Evolutionary conservation across 2,797 vertebrate genomes (phyloP).

Genomic region (Ptychadena robeensis): DNA sequence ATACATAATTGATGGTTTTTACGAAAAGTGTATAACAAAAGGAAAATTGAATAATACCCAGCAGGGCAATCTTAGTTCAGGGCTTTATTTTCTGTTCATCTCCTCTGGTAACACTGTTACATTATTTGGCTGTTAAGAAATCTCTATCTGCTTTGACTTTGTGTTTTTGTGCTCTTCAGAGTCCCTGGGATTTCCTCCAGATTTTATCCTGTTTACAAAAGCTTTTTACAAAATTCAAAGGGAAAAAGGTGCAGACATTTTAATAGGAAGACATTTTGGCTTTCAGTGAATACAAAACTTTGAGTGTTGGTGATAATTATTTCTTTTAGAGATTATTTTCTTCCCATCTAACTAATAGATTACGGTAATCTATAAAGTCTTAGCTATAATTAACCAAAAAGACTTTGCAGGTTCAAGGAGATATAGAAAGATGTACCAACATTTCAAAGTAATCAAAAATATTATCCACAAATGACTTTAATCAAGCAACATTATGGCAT

Average conservation of each 20-base stretch:
- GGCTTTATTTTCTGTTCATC: not conserved
- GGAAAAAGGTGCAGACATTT: not conserved
- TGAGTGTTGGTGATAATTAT: not conserved
- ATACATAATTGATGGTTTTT: too few species aligned
- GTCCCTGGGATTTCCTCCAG: not conserved
- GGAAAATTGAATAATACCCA: not conserved
- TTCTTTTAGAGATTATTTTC: not conserved
- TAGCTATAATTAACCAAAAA: not conserved
- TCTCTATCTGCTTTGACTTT: not conserved
- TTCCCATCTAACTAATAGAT: not conserved
- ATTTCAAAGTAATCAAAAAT: constrained; percentile 7
- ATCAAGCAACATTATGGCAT: constrained; percentile 20
- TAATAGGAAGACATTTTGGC: not conserved
- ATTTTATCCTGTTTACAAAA: not conserved
- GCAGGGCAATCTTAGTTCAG: not conserved
- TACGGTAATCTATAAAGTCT: not conserved
- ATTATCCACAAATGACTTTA: constrained; percentile 26
- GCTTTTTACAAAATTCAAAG: not conserved
- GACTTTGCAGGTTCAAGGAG: not conserved
- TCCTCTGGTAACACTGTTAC: not conserved
- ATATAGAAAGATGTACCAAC: not conserved
- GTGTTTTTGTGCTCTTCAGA: not conserved
- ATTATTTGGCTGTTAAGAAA: not conserved
- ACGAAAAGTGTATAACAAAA: not conserved
- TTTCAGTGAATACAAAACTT: not conserved